Evolutionary conservation across 2,888 invertebrate species (phyloP).

Genomic region (Andrena bucephala): DNA sequence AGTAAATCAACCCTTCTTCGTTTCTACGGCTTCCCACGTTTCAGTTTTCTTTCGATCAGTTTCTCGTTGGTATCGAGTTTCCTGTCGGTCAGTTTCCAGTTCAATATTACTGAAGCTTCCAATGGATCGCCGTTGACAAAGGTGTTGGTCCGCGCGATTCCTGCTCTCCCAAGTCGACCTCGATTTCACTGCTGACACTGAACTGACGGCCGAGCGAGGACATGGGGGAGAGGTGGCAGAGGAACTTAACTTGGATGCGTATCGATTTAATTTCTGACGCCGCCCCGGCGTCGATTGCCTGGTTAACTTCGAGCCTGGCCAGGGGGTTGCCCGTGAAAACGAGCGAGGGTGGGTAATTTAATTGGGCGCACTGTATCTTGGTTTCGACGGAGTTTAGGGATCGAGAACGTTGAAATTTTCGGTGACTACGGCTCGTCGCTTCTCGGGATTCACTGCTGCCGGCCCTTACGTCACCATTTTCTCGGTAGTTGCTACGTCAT

Average conservation of each 20-base stretch:
- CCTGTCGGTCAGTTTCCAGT: slow-evolving; percentile 34
- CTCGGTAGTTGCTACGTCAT: too few relatives aligned
- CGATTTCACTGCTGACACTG: slow-evolving; percentile 63
- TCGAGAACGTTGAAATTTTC: neutral
- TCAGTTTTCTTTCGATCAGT: slow-evolving; percentile 8
- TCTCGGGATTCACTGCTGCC: too few relatives aligned
- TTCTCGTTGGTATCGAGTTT: slow-evolving; percentile 42
- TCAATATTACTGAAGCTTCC: slow-evolving; percentile 54
- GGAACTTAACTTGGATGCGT: slow-evolving; percentile 54
- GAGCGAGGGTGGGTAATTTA: neutral
- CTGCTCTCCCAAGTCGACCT: slow-evolving; percentile 57
- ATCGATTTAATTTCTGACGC: slow-evolving; percentile 69
- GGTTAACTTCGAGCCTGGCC: slow-evolving; percentile 16
- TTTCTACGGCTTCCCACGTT: slow-evolving; percentile 15
- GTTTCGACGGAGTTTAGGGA: neutral
- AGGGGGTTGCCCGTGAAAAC: neutral
- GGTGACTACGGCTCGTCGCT: neutral
- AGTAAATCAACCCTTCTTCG: slow-evolving; percentile 57
- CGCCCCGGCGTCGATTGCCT: slow-evolving; percentile 34
- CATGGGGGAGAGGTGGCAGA: neutral
- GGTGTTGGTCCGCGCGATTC: slow-evolving; percentile 46
- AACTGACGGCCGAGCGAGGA: slow-evolving; percentile 28
- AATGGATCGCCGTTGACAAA: slow-evolving; percentile 59
- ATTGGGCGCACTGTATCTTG: neutral
- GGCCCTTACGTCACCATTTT: too few relatives aligned